Base-by-base conservation (phyloP, 2,888 invertebrate genomes). In the Zygogramma bicolorata region DNA sequence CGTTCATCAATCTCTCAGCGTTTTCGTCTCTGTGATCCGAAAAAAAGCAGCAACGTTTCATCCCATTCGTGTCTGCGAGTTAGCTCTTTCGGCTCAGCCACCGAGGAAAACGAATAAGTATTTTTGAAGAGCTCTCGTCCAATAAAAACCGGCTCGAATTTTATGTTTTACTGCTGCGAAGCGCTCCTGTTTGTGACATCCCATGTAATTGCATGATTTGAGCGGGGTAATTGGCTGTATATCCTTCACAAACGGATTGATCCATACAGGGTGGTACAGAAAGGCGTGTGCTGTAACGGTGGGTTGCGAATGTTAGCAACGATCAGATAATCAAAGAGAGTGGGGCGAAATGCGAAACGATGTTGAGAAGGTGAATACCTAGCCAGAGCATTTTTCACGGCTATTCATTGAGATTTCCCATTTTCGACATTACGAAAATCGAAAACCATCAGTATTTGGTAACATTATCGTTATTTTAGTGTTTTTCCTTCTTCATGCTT, bases 141-240 rank as follows among this genome's bases (percentile, higher is more conserved):
- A 60, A 70, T 70, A 65, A 65, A 70, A 70, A 31, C 60, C 59
- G 27, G 22, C 66, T 58, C 53, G 61, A 61, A 61, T 70, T 70
- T 70, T 65, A 70, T 61, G 29, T 70, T 70, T 66, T 66, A 70
- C 61, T 66, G 42, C 66, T 40, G 40, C 18, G 29, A 22, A 66
- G 65, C 70, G 65, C 65, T 70, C 46, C 70, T 65, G 61, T 57
- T 53, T 60, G 70, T 70, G 66, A 66, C 66, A 66, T 70, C 31
- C 20, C 40, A 20, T 58, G 46, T 69, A 69, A 69, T 63, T 53
- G 68, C 57, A 61, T 49, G 65, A 61, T 70, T 66, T 53, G 31
- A 53, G 66, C 65, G 46, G 61, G 61, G 63, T 66, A 66, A 70
- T 70, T 70, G 70, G 57, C 57, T 40, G 49, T 66, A 66, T 59